Base-by-base conservation (phyloP, 2,888 invertebrate genomes). In the Scelioninae gen. 1 region DNA sequence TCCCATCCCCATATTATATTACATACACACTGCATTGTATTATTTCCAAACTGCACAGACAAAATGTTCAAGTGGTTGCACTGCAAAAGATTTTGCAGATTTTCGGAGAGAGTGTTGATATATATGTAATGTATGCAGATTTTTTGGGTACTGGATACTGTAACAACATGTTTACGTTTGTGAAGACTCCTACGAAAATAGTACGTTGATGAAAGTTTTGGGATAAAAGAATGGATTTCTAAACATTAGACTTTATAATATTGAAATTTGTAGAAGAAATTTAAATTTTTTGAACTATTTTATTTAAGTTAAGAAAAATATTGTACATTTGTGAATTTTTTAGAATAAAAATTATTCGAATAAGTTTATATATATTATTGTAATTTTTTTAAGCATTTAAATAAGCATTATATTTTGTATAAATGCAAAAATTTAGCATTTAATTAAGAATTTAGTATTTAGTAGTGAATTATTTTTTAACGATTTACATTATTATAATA, bases 31-130 rank as follows among this genome's bases (percentile, higher is more conserved):
- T 60, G 58, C 58, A 66, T 43, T 76, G 43, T 68, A 60, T 60
- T 76, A 53, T 68, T 66, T 68, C 23, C 43, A 16, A 31, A 4
- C 40, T 8, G 40, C 6, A 47, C 56, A 9, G 32, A 38, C 38
- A 29, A 63, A 53, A 68, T 56, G 43, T 60, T 68, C 76, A 53
- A 68, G 60, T 47, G 56, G 58, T 51, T 75, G 66, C 58, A 75
- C 51, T 23, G 66, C 66, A 66, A 66, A 75, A 65, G 66, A 66
- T 40, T 65, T 58, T 32, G 49, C 45, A 40, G 11, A 45, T 23
- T 62, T 63, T 55, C 23, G 15, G 45, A 13, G 38, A 15, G 13
- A 45, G 16, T 34, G 16, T 38, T 60, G 16, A 69, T 58, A 16
- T 32, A 34, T 38, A 45, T 32, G 40, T 32, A 53, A 31, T 34